Percentiles rank a stretch among this genome's conserved stretches.
phyloP scores from a whole-genome alignment of 2,113 vertebrate species.

The Cochlearius cochlearius region DNA sequence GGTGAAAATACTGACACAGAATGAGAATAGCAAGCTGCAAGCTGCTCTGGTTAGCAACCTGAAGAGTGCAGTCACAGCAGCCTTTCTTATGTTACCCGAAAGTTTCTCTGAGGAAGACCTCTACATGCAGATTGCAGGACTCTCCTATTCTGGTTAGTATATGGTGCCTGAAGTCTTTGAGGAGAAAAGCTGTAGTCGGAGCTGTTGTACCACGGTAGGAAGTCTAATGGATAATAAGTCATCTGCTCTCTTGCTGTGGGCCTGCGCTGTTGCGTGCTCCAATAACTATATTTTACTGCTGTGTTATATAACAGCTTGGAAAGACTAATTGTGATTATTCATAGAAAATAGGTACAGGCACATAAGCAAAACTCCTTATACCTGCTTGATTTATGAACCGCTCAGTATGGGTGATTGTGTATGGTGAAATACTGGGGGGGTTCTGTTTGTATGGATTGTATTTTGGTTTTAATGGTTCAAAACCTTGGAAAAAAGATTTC shows the following conservation, averaged over 20 bases:
- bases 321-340: background rate
- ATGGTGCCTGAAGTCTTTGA: background rate
- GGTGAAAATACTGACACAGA: slow-evolving; percentile 90
- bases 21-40: slow-evolving; percentile 79
- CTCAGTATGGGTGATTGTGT: background rate
- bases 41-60: slow-evolving; percentile 85
- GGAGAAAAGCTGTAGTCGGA: background rate
- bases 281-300: background rate
- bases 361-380: background rate
- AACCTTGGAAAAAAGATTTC: background rate
- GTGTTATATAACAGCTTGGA: background rate
- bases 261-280: background rate
- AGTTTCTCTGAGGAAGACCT: slow-evolving; percentile 94
- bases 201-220: background rate
- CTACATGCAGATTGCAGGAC: slow-evolving; percentile 88
- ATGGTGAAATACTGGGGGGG: background rate
- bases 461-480: background rate
- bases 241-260: background rate
- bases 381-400: background rate
- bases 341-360: background rate
- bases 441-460: background rate
- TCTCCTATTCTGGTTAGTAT: slow-evolving; percentile 88
- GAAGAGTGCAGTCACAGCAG: slow-evolving; percentile 88
- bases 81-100: slow-evolving; percentile 94
- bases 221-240: background rate